Evolutionary conservation across 2,113 vertebrate species (phyloP).

Genomic region (Spilogale gracilis): DNA sequence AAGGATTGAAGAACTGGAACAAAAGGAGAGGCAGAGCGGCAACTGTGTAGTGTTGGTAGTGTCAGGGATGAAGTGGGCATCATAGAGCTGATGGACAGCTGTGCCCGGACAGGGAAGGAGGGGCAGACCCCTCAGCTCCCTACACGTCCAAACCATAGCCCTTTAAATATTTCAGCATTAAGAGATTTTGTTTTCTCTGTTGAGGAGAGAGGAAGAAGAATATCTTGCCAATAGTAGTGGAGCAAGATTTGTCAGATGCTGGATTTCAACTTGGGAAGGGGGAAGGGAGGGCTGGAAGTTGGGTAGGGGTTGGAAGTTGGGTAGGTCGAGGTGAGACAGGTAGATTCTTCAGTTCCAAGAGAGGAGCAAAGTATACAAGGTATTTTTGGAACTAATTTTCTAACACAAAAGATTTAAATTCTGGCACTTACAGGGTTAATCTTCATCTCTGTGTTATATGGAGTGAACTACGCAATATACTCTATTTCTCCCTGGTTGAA

Average conservation of each 20-base stretch:
- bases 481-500: background rate
- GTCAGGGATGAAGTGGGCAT: too few relatives aligned
- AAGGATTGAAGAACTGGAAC: background rate
- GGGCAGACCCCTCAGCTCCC: background rate
- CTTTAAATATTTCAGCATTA: background rate
- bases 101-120: too few relatives aligned
- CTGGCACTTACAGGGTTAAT: background rate
- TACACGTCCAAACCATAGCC: background rate
- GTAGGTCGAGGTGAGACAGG: too few relatives aligned
- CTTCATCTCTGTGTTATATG: background rate
- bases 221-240: background rate
- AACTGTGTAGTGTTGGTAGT: background rate
- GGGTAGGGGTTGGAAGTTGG: too few relatives aligned
- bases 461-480: background rate
- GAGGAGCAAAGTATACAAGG: background rate
- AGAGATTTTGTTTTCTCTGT: background rate
- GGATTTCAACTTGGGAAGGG: background rate
- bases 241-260: background rate
- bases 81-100: background rate
- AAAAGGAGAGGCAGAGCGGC: background rate
- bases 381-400: background rate
- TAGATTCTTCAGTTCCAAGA: background rate
- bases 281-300: rapidly evolving
- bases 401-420: background rate
- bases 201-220: background rate